Conservation (phyloP, 2,888 invertebrate species). For the Argynnis bischoffii region DNA sequence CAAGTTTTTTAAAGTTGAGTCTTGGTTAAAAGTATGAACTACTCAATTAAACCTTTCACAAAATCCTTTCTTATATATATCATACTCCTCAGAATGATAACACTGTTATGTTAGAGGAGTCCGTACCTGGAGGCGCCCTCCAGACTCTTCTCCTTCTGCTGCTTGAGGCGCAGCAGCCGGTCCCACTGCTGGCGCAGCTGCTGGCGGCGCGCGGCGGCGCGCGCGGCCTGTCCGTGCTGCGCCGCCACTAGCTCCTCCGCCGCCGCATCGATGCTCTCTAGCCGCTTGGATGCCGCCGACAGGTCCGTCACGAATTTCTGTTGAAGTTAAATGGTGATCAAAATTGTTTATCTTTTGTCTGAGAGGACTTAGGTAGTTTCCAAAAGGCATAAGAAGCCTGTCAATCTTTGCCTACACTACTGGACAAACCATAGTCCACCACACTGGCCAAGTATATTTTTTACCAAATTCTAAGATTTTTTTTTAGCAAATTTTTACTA, state of each 20-base stretch:
- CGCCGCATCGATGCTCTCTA: slow-evolving; percentile 93
- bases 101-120: background rate
- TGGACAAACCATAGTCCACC: no score
- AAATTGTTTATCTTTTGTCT: background rate
- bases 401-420: no score
- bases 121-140: slow-evolving; percentile 91
- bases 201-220: slow-evolving; percentile 85
- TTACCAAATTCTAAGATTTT: no score
- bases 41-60: no score
- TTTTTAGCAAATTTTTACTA: no score
- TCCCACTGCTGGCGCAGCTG: slow-evolving; percentile 96
- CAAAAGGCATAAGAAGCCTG: no score
- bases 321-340: background rate
- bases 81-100: background rate
- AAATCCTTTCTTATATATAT: no score
- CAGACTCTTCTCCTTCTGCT: slow-evolving; percentile 94
- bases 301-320: slow-evolving; percentile 97
- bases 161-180: slow-evolving; percentile 91
- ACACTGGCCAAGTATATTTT: no score
- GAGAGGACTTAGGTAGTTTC: no score
- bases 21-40: no score
- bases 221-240: slow-evolving; percentile 89
- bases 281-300: slow-evolving; percentile 94
- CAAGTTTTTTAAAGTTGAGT: no score
- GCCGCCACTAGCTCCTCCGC: slow-evolving; percentile 92